Conservation (phyloP, 2,113 vertebrate species). For the Lophotis ruficrista region DNA sequence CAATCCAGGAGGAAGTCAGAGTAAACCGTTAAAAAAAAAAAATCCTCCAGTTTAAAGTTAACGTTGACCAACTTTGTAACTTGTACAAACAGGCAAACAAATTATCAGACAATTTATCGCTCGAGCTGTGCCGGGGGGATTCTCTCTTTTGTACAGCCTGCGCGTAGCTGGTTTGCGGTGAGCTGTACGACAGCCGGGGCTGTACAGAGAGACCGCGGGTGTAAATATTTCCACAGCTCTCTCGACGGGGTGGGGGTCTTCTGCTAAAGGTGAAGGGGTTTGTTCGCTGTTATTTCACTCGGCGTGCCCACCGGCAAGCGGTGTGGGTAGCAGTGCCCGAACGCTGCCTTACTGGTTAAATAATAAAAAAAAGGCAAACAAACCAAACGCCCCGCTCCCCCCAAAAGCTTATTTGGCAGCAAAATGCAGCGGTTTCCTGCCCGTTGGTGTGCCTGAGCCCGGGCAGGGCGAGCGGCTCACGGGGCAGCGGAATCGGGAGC, state of each 20-base stretch:
- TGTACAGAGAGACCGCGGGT: constrained; percentile 83
- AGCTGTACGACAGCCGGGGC: constrained; percentile 78
- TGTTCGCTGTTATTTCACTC: constrained; percentile 80
- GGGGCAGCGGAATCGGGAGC: rapidly evolving
- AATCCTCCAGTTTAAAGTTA: background rate
- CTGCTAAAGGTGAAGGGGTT: constrained; percentile 65
- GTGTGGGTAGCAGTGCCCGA: constrained; percentile 82
- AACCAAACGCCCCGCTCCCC: background rate
- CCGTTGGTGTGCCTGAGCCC: background rate
- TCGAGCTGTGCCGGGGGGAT: constrained; percentile 47
- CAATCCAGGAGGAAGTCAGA: background rate
- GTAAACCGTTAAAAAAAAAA: background rate
- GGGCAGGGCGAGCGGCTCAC: background rate
- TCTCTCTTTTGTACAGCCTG: constrained; percentile 74
- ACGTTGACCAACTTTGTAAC: constrained; percentile 18
- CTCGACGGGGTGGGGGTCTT: constrained; percentile 77
- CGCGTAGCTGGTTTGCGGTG: constrained; percentile 73
- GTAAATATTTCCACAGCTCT: constrained; percentile 87
- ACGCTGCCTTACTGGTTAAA: constrained; percentile 86
- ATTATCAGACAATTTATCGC: constrained; percentile 39
- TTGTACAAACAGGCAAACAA: constrained; percentile 37
- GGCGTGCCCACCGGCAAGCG: constrained; percentile 79
- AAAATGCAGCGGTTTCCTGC: background rate
- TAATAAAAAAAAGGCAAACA: constrained; percentile 76
- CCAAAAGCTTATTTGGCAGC: constrained; percentile 81